Base-by-base conservation (phyloP, 2,888 invertebrate genomes). In the Lasius platythorax region DNA sequence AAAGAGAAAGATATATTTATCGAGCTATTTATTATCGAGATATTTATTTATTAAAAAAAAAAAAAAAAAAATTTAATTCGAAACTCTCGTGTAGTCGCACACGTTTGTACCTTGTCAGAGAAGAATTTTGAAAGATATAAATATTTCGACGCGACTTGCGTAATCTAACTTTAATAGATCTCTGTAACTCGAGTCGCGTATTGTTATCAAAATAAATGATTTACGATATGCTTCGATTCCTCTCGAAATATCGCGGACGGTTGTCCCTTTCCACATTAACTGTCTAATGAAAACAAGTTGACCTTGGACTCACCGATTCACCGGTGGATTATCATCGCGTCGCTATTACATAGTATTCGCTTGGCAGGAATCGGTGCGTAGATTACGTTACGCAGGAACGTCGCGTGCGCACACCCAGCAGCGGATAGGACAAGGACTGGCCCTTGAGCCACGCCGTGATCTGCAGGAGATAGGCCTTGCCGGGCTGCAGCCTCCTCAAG, bases 371-470 rank as follows among this genome's bases (percentile, higher is more conserved):
- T 67, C 28, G 23, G 23, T 23, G 15, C 72, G 46, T 12, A 18
- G 72, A 92, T 67, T 78, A 89, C 66, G 91, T 87, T 58, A 79
- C 84, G 82, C 94, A 94, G 63, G 91, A 91, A 83, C 93, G 91
- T 85, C 91, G 88, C 9, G 94, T 94, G 53, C 93, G 92, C 23
- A 94, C 94, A 43, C 89, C 91, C 46, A 94, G 88, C 56, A 93
- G 79, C 11, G 94, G 94, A 89, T 94, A 94, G 6, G 94, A 94
- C 30, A 94, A 85, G 4, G 92, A 91, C 83, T 93, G 92, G 12
- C 92, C 93, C 30, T 93, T 93, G 30, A 91, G 82, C 79, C 94
- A 93, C 2, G 94, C 94, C 0, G 93, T 94, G 66, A 94, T 92
- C 84, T 93, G 94, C 28, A 94, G 88, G 73, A 93, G 85, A 73